Conservation (phyloP, 2,797 vertebrate genomes). For the Sebastes minor region DNA sequence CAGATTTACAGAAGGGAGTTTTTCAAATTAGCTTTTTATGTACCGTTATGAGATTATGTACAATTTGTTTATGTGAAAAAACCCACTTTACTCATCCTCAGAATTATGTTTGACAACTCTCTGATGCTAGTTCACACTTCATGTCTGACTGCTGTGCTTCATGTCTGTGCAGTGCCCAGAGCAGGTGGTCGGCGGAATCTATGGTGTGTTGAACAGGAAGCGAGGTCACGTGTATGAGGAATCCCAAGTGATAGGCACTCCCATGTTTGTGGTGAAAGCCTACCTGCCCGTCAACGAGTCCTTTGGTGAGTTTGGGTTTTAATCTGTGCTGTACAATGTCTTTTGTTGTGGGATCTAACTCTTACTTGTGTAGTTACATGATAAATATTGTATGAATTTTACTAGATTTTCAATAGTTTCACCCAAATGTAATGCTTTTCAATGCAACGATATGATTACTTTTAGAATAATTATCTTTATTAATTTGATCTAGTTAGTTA, state of each 20-base stretch:
- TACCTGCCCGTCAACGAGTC: slow-evolving; percentile 95
- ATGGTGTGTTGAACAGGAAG: slow-evolving; percentile 93
- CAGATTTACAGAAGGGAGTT: not conserved
- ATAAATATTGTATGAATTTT: not conserved
- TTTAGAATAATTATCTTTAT: not conserved
- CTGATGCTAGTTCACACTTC: not conserved
- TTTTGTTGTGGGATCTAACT: not conserved
- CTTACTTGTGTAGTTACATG: not conserved
- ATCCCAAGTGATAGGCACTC: slow-evolving; percentile 91
- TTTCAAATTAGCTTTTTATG: not conserved
- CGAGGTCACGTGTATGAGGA: slow-evolving; percentile 95
- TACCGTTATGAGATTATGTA: not conserved
- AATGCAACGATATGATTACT: not conserved
- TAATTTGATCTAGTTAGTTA: not conserved
- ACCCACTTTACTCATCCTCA: not conserved
- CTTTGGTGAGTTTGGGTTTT: slow-evolving; percentile 85
- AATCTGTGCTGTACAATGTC: not conserved
- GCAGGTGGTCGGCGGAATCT: slow-evolving; percentile 93
- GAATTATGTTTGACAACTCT: not conserved
- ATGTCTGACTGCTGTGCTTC: not conserved
- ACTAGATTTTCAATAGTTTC: not conserved
- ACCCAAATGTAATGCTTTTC: not conserved
- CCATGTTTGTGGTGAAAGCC: slow-evolving; percentile 95
- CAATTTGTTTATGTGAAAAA: not conserved
- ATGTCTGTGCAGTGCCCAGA: slow-evolving; percentile 85